Conservation (phyloP, 2,113 vertebrate genomes). For the Varanus komodoensis region DNA sequence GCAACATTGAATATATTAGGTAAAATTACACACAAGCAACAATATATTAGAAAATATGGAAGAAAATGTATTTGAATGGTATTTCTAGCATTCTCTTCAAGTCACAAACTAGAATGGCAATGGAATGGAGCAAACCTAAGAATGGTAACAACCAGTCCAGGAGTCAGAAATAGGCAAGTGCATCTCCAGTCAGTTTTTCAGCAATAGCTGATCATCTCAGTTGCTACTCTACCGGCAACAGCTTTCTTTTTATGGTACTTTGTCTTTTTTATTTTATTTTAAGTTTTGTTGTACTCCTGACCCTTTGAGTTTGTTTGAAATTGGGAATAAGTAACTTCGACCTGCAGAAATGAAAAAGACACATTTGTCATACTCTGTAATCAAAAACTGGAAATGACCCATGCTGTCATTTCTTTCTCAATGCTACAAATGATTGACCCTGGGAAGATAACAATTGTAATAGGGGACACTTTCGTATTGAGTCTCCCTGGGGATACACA, state of each 20-base stretch:
- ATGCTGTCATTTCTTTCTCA: constrained; percentile 3
- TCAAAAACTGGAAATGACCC: constrained; percentile 13
- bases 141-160: background rate
- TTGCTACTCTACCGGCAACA: background rate
- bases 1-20: no score
- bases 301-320: constrained; percentile 11
- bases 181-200: background rate
- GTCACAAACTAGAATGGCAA: no score
- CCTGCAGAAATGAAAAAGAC: constrained; percentile 29
- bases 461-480: constrained; percentile 12
- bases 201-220: background rate
- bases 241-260: background rate
- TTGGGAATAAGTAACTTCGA: constrained; percentile 10
- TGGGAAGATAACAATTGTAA: constrained; percentile 16
- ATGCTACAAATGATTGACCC: constrained; percentile 14
- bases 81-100: no score
- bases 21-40: no score
- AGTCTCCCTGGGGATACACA: background rate
- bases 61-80: no score
- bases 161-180: background rate
- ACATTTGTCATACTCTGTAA: constrained; percentile 26
- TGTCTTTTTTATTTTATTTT: background rate
- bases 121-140: no score
- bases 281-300: background rate
- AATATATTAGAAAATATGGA: no score